Evolutionary conservation across 2,113 vertebrate species (phyloP), one percentile per base, ranked within the genome.

Genomic region (Elephantulus edwardii): DNA sequence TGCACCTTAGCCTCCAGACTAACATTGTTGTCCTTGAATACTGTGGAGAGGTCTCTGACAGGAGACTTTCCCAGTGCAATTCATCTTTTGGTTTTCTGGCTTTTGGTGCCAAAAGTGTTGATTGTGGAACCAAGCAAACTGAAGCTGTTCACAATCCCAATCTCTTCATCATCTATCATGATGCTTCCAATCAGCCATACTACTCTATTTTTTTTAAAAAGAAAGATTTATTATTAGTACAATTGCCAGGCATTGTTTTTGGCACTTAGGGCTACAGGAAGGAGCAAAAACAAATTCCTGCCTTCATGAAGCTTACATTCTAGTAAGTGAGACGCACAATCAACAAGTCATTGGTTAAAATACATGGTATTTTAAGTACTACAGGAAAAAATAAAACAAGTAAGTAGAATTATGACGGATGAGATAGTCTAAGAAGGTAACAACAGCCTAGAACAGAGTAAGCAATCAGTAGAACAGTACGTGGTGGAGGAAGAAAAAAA

Each of bases 281-380:
- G 85, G 52, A 83, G 89, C 75, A 91, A 75, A 64, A 68, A 71
- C 26, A 82, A 44, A 74, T 8, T 1, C 17, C 42, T 86, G 78
- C 68, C 79, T 85, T 88, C 30, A 8, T 44, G 24, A 10, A 56
- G 10, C 33, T 79, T 77, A 58, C 8, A 62, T 87, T 89, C 74
- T 75, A 74, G 71, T 40, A 19, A 22, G 28, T 38, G 33, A 88
- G 79, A 72, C 4, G 17, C 28, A 50, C 58, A 77, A 1, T 72
- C 75, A 82, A n/a, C 10, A 62, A 83, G 75, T 66, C 38, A 91
- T 6, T 30, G 58, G 28, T 87, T 93, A 74, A 81, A 88, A 50
- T 72, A 30, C 44, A 80, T 68, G 35, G 22, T 74, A 6, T 42
- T 78, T 33, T 78, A 72, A n/a, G 16, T 86, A 74, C 71, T 76